Conservation (phyloP, 30 jellyfish, hydroid and myxozoan species). For the Aurelia aurita region DNA sequence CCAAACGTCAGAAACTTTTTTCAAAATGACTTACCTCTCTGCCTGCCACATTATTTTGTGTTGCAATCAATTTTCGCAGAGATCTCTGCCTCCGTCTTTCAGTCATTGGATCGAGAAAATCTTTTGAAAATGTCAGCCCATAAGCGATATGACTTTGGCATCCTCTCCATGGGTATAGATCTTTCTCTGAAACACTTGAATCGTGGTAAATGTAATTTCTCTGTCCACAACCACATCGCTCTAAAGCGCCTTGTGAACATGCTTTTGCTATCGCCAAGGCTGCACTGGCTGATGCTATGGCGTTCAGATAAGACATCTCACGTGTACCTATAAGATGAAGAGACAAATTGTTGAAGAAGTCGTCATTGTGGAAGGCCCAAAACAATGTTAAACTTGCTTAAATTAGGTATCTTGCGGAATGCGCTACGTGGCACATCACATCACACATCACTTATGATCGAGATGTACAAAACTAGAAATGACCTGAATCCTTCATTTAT, state of each 20-base stretch:
- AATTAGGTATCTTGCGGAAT: too few relatives aligned
- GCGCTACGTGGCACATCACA: too few relatives aligned
- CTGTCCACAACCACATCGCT: constrained; percentile 62
- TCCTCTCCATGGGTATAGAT: constrained; percentile 66
- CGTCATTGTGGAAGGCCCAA: too few relatives aligned
- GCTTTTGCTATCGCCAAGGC: constrained; percentile 74
- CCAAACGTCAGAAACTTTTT: too few relatives aligned
- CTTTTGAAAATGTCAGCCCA: constrained; percentile 68
- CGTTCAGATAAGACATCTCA: constrained; percentile 72
- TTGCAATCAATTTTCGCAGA: constrained; percentile 54
- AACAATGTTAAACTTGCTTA: too few relatives aligned
- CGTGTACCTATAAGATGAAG: constrained; percentile 52
- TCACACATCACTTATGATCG: too few relatives aligned
- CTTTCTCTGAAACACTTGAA: constrained; percentile 31
- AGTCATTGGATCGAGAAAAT: constrained; percentile 68
- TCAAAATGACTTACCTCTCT: constrained; percentile 55
- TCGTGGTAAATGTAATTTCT: constrained; percentile 35
- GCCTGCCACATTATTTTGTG: constrained; percentile 78
- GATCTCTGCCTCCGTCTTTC: constrained; percentile 65
- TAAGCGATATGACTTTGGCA: constrained; percentile 53
- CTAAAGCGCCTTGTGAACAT: constrained; percentile 67
- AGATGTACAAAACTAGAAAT: too few relatives aligned
- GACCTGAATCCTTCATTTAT: too few relatives aligned
- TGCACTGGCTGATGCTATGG: constrained; percentile 85
- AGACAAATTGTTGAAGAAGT: too few relatives aligned